Evolutionary conservation across 37 sponge, comb jelly and placozoan species (phyloP).

Genomic region (Cliona cf. orientalis): DNA sequence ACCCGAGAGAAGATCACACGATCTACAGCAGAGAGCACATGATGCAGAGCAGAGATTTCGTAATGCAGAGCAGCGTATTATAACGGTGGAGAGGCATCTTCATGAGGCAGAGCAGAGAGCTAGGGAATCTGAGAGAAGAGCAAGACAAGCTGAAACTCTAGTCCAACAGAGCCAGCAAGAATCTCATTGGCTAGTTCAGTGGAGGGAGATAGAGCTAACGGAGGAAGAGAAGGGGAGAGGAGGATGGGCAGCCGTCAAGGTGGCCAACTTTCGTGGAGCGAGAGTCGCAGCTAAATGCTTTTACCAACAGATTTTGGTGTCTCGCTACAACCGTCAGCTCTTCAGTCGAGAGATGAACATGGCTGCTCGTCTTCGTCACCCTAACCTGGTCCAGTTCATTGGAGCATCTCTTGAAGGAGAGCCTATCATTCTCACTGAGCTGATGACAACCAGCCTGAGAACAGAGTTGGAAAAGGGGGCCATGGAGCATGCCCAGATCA

Average conservation of each 20-base stretch:
- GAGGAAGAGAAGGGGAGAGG: constrained; percentile 41
- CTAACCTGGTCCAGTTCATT: constrained; percentile 68
- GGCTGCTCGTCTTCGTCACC: constrained; percentile 58
- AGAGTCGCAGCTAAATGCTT: constrained; percentile 69
- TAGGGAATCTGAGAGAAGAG: no score
- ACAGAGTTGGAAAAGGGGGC: constrained; percentile 12
- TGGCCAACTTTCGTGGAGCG: constrained; percentile 57
- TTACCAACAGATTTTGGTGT: constrained; percentile 51
- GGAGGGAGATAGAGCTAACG: constrained; percentile 39
- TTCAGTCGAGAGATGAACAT: constrained; percentile 74
- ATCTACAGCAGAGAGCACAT: no score
- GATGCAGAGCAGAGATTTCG: no score
- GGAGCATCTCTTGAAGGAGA: constrained; percentile 45
- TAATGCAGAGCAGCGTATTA: no score
- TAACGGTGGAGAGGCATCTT: no score
- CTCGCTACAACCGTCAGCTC: constrained; percentile 30
- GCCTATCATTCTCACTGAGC: constrained; percentile 62
- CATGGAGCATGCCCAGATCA: constrained; percentile 15
- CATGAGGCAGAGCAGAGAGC: no score
- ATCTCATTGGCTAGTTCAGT: constrained; percentile 49
- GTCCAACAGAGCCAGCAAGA: no score
- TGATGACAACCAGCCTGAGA: constrained; percentile 65
- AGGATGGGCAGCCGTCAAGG: constrained; percentile 61
- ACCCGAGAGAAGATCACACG: no score
- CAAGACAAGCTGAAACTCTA: no score